phyloP scores from a whole-genome alignment of 1,140 invertebrate genomes.

The Globodera rostochiensis region DNA sequence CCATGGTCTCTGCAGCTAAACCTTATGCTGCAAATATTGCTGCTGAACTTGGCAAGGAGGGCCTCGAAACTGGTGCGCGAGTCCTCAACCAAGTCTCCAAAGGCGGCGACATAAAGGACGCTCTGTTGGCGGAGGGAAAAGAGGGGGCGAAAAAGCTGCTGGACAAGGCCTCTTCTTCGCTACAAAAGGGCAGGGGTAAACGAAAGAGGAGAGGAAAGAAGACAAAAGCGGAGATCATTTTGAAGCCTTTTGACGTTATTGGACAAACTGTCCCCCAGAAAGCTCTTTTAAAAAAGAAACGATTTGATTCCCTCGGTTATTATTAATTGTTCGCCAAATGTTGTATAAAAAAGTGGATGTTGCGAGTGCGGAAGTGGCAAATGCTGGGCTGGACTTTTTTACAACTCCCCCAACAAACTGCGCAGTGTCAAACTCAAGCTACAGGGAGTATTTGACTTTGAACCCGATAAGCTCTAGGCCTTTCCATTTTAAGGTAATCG shows the following conservation, averaged over 20 bases:
- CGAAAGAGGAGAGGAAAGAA: neutral
- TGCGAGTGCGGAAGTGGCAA: neutral
- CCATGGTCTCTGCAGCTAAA: neutral
- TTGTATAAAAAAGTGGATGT: slow-evolving; percentile 15
- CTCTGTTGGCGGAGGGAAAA: slow-evolving; percentile 2
- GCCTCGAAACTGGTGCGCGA: neutral
- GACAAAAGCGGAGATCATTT: neutral
- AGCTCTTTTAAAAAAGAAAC: neutral
- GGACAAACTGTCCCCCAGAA: neutral
- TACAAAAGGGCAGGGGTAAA: neutral
- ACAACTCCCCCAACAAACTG: neutral
- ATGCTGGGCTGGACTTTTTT: neutral
- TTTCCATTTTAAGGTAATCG: neutral
- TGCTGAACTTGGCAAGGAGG: neutral
- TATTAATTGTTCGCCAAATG: neutral
- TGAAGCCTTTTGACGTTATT: neutral
- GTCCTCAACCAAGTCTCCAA: neutral
- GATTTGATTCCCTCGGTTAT: neutral
- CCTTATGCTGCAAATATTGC: neutral
- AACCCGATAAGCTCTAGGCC: neutral
- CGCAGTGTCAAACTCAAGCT: neutral
- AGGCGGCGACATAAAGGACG: neutral
- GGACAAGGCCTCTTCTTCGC: neutral
- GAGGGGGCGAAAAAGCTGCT: neutral
- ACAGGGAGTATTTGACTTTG: neutral